Evolutionary conservation across 2,113 vertebrate genomes (phyloP), one percentile per base, ranked within the genome.

Genomic region (Xenopus borealis): DNA sequence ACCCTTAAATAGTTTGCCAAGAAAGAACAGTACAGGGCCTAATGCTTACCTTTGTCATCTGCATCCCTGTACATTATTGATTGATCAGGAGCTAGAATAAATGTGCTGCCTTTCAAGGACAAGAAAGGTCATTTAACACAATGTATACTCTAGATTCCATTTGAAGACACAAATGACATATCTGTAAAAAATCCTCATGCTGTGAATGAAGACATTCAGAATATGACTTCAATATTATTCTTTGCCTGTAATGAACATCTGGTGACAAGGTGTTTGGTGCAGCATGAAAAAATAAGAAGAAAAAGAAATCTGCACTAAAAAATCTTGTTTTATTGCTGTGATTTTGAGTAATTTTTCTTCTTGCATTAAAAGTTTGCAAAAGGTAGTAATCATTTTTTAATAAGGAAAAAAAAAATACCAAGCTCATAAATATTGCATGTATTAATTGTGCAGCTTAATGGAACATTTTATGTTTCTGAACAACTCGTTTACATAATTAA

Each of bases 401-500:
- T 78, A 83, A 85, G 81, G 66, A 75, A 81, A 83, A 85, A 85
- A 74, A 84, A 71, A 81, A 27, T 27, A 78, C 79, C 80, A 69
- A 83, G 83, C 82, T 87, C 83, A 87, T 88, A 90, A 91, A 85
- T 86, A 86, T 81, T 87, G 78, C 83, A 84, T 84, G 72, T 86
- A 89, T 88, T 89, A 88, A 88, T 87, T 90, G 82, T 85, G 83
- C 86, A 77, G 80, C 83, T 86, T 88, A 90, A 86, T 88, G 87
- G 82, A 88, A 91, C 83, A 88, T 89, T 89, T 88, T 90, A 82
- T 85, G 84, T 83, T 88, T 84, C 81, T 86, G 83, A 90, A 83
- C 81, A 88, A 90, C 80, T 89, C 62, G 79, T 90, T 90, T 86
- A 88, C 87, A 90, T 88, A 90, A 90, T 89, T 91, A 91, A 91